Evolutionary conservation across 2,888 invertebrate genomes (phyloP), one percentile per base, ranked within the genome.

Genomic region (Seira musarum): DNA sequence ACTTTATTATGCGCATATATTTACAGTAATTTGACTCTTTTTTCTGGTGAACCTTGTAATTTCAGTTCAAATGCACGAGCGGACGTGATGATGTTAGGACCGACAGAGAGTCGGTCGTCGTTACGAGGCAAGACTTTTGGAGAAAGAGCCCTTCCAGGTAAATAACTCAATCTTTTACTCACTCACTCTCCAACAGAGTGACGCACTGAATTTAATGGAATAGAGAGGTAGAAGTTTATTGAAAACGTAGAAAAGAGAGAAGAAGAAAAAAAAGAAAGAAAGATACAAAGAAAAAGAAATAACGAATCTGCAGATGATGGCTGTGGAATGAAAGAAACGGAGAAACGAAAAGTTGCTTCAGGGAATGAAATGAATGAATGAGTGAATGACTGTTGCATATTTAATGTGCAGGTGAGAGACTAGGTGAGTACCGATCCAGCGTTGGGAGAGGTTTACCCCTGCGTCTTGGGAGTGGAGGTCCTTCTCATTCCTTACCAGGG

Each of bases 41-140:
- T 77, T 68, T 22, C 19, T 81, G 75, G 71, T 74, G 65, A 77
- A 76, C 78, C 77, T 69, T 68, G 19, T 67, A 57, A 70, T 74
- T 84, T 57, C 77, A 87, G 87, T 84, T 86, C 87, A 78, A 87
- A 87, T 82, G 81, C 85, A 67, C 80, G 87, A 78, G 86, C 86
- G 76, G 87, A 87, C 84, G 87, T 86, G 84, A 86, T 87, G 86
- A 87, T 85, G 85, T 70, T 86, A 69, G 87, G 86, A 22, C 86
- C 84, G 74, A 85, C 87, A 22, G 85, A 85, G 80, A 85, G 84
- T 81, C 83, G 87, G 40, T 86, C 87, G 61, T 87, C 87, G 57
- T 77, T 87, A 25, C 82, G 87, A 75, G 87, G 87, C 66, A 87
- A 87, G 83, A 87, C 87, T 72, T 87, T 87, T 81, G 87, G 87